Conservation (phyloP, 2,888 invertebrate species). For the Limulus polyphemus region DNA sequence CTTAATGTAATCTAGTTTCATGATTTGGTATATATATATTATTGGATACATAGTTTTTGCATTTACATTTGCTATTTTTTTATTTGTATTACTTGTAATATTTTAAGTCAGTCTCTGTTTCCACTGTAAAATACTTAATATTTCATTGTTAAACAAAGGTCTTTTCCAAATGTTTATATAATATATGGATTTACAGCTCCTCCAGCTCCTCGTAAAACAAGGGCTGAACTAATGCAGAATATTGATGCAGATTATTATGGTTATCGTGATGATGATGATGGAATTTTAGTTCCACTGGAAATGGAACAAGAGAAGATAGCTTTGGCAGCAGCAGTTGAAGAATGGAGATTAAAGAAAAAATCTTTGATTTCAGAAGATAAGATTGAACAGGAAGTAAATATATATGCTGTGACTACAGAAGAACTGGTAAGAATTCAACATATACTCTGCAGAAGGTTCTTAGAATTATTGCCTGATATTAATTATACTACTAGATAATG, state of each 20-base stretch:
- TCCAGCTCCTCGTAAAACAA: slow-evolving; percentile 73
- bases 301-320: slow-evolving; percentile 59
- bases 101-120: not conserved
- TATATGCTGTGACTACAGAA: slow-evolving; percentile 45
- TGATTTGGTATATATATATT: no score
- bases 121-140: no score
- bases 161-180: no score
- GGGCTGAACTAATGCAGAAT: slow-evolving; percentile 93
- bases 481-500: no score
- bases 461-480: no score
- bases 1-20: no score
- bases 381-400: slow-evolving; percentile 51
- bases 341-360: slow-evolving; percentile 53
- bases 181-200: slow-evolving; percentile 44
- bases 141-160: no score
- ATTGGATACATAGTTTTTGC: no score
- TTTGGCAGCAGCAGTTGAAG: slow-evolving; percentile 48
- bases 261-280: slow-evolving; percentile 96
- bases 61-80: no score
- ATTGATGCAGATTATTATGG: slow-evolving; percentile 99
- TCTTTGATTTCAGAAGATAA: slow-evolving; percentile 25
- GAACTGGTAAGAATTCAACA: slow-evolving; percentile 8
- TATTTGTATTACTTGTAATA: not conserved
- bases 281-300: slow-evolving; percentile 78
- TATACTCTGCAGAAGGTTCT: no score